phyloP scores from a whole-genome alignment of 2,113 vertebrate genomes.

The Microcebus griseorufus region DNA sequence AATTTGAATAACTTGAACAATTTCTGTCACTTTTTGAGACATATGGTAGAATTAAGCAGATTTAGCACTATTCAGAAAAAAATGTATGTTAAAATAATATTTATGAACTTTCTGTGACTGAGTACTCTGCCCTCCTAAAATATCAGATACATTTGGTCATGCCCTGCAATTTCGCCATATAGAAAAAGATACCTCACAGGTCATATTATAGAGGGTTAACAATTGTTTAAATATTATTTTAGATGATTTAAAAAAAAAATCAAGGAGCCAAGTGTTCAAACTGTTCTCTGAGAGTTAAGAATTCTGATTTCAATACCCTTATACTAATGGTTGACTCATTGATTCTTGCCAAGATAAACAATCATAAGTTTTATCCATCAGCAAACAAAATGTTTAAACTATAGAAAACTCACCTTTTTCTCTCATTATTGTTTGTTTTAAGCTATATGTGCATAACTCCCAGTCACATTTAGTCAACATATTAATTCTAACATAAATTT shows the following conservation, averaged over 20 bases:
- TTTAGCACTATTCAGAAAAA: background rate
- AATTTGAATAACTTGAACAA: background rate
- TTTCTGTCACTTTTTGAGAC: background rate
- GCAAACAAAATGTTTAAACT: background rate
- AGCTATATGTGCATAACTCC: background rate
- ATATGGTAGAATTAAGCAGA: background rate
- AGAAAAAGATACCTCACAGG: background rate
- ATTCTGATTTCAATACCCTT: background rate
- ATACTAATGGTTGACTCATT: background rate
- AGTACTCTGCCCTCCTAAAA: background rate
- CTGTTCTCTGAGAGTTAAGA: background rate
- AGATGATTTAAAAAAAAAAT: background rate
- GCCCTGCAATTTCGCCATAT: accelerated
- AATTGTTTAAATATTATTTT: background rate
- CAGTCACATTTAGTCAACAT: background rate
- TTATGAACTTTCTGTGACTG: background rate
- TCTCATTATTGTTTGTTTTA: background rate
- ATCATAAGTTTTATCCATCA: background rate
- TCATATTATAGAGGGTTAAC: background rate
- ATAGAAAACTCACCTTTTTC: background rate
- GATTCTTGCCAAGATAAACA: background rate
- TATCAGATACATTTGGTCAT: background rate
- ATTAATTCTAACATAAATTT: accelerated
- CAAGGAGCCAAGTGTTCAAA: background rate
- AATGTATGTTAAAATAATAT: background rate